Evolutionary conservation across 2,888 invertebrate genomes (phyloP), one percentile per base, ranked within the genome.

Genomic region (Chrysodeixis includens): DNA sequence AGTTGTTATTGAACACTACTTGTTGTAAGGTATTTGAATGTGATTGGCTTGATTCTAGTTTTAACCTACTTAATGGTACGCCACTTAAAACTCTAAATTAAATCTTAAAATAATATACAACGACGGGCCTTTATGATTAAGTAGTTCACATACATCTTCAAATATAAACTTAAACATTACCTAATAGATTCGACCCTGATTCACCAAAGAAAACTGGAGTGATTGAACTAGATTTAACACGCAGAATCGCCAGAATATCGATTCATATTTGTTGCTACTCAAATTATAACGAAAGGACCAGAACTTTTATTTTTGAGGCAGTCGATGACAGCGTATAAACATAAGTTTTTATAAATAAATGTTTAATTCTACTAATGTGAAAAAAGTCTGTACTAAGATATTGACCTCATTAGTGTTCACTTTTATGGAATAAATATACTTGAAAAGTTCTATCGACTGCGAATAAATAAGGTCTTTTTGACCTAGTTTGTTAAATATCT

Each of bases 171-270:
- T 14, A 46, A 56, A 67, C 62, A 20, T 49, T 20, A 60, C 71
- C 74, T 76, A 79, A 82, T 80, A 82, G 75, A 72, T 74, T 20
- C 9, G 16, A 71, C 78, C 76, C 68, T 77, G 67, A 74, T 75
- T 71, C 59, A 66, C 71, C 74, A 74, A 79, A 72, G 74, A 51
- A 78, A 79, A 73, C 71, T 66, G 62, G 64, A 74, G 10, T 69
- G 52, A 71, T 74, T 70, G 44, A 22, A 22, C 46, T 66, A 58
- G n/a, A n/a, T 51, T 57, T 57, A 56, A 52, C 26, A 10, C 16
- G n/a, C 40, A 4, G 32, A 55, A 26, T 55, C n/a, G n/a, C n/a
- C 10, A 0, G 16, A 54, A 16, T 10, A 30, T 44, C 44, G 44
- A 44, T 32, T 7, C 32, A 32, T 10, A 9, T 32, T 32, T 32